These are phyloP conservation scores for Ranitomeya variabilis DNA, from an alignment of 2,113 vertebrate genomes.

Conservation along the genomic window DNA sequence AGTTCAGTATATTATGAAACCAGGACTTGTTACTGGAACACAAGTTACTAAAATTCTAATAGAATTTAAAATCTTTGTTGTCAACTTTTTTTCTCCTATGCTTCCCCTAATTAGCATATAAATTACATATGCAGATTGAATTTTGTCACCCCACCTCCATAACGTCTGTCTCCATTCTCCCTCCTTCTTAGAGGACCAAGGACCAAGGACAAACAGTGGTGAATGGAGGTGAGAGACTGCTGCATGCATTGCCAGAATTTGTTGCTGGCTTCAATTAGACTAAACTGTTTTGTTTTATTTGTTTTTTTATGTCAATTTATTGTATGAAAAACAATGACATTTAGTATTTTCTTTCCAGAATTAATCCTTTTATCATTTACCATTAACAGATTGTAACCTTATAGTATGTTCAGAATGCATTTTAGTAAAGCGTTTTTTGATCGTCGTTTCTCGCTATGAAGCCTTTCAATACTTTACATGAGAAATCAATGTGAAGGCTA, in stretches of 20 bases:
- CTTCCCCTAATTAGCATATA: slow-evolving; percentile 38
- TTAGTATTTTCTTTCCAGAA: not conserved
- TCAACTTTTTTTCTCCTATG: slow-evolving; percentile 4
- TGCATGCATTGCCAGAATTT: not conserved
- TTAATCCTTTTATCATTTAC: no score
- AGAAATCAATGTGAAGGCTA: no score
- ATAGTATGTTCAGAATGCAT: no score
- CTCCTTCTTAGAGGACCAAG: not conserved
- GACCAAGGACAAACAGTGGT: not conserved
- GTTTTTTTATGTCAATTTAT: not conserved
- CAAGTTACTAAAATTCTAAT: not conserved
- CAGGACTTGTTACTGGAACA: not conserved
- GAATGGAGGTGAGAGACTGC: not conserved
- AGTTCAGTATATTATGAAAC: not conserved
- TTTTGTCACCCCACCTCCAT: slow-evolving; percentile 28
- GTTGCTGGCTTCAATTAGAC: not conserved
- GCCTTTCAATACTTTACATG: no score
- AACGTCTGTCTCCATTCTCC: slow-evolving; percentile 29
- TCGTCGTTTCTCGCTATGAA: no score
- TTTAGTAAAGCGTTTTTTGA: no score
- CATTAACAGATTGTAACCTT: no score
- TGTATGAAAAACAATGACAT: no score
- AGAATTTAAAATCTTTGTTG: not conserved
- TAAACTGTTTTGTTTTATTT: not conserved
- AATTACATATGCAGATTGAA: slow-evolving; percentile 44